phyloP scores from a whole-genome alignment of 2,888 invertebrate genomes.

The Glyphotaelius pellucidus region DNA sequence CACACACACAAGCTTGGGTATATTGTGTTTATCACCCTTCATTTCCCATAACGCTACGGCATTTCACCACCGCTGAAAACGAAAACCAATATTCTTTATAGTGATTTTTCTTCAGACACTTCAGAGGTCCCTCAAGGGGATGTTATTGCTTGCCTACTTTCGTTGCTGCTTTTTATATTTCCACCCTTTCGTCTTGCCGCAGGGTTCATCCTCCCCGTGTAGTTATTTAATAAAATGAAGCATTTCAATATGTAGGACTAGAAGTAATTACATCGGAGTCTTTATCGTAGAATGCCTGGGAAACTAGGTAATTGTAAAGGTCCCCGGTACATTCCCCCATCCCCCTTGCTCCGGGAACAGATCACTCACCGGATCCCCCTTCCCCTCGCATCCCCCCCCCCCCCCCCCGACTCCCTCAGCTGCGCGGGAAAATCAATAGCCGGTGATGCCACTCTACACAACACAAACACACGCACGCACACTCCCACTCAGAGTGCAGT shows the following conservation, averaged over 20 bases:
- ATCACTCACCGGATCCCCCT: constrained; percentile 37
- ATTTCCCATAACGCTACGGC: not conserved
- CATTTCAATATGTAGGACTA: not conserved
- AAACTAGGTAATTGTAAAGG: constrained; percentile 12
- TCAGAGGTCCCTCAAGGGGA: not conserved
- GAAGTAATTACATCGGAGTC: not conserved
- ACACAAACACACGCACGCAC: constrained; percentile 34
- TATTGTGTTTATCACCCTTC: not conserved
- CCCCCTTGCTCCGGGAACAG: not conserved
- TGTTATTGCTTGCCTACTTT: not conserved
- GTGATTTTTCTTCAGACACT: constrained; percentile 9
- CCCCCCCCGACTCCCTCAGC: constrained; percentile 19
- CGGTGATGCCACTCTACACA: constrained; percentile 63
- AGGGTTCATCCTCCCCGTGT: not conserved
- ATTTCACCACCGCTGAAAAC: constrained; percentile 16
- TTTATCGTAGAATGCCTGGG: not conserved
- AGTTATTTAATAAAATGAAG: constrained; percentile 11
- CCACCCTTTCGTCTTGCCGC: not conserved
- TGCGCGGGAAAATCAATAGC: constrained; percentile 64
- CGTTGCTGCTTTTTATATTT: not conserved
- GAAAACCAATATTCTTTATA: constrained; percentile 15
- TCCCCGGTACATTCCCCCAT: not conserved
- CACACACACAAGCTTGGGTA: not conserved
- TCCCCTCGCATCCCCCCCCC: constrained; percentile 23
- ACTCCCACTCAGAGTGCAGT: constrained; percentile 15